phyloP scores from a whole-genome alignment of 2,888 invertebrate genomes.

The Apamea epomidion region DNA sequence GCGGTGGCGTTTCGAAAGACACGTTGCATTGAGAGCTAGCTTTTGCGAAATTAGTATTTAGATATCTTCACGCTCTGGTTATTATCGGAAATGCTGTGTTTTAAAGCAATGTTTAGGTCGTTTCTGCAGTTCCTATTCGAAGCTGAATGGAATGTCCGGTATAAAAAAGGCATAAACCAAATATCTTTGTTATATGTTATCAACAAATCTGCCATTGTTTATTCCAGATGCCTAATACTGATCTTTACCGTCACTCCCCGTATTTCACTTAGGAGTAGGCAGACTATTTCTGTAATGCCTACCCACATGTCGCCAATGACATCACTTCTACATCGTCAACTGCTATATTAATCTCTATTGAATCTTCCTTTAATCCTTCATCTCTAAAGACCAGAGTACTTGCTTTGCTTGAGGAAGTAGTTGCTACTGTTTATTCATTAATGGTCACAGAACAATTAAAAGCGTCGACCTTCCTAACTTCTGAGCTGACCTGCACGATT shows the following conservation, averaged over 20 bases:
- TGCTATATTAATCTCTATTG: constrained; percentile 37
- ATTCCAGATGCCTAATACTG: neutral
- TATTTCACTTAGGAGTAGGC: neutral
- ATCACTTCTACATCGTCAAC: constrained; percentile 39
- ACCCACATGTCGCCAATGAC: constrained; percentile 45
- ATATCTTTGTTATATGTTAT: neutral
- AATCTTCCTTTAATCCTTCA: constrained; percentile 23
- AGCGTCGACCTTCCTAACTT: too few species aligned
- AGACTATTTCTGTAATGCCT: constrained; percentile 25
- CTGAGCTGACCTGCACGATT: neutral
- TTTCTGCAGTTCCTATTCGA: constrained; percentile 8
- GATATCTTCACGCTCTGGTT: constrained; percentile 56
- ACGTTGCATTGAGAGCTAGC: constrained; percentile 54
- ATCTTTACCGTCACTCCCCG: neutral
- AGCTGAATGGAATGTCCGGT: neutral
- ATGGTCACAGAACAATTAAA: neutral
- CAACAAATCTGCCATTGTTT: neutral
- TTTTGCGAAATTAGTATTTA: constrained; percentile 63
- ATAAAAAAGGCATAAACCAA: neutral
- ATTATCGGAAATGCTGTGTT: constrained; percentile 32
- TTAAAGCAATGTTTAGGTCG: constrained; percentile 21
- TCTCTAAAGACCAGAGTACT: neutral
- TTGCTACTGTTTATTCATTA: constrained; percentile 9
- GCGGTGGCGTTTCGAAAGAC: constrained; percentile 73
- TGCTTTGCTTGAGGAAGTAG: constrained; percentile 8